Percentiles rank a stretch among this genome's conserved stretches.
phyloP scores from a whole-genome alignment of 2,113 vertebrate species.

The Megatriorchis doriae region DNA sequence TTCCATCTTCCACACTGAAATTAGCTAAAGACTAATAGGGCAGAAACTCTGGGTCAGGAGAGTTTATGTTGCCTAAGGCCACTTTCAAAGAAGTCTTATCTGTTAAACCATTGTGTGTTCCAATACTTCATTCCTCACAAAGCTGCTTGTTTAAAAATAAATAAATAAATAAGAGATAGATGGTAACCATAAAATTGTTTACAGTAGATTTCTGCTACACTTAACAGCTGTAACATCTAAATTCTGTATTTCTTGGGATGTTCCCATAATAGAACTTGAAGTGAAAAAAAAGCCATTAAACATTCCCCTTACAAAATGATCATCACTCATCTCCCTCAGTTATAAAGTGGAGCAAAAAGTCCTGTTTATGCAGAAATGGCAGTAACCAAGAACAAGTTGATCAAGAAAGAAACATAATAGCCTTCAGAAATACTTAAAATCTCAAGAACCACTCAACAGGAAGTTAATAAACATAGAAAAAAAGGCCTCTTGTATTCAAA shows the following conservation, averaged over 20 bases:
- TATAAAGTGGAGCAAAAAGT: neutral
- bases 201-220: neutral
- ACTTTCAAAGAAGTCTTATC: conserved; percentile 42
- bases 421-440: neutral
- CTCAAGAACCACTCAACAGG: neutral
- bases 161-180: neutral
- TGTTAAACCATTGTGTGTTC: neutral
- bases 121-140: neutral
- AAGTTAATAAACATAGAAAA: neutral
- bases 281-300: neutral
- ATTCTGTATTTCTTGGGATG: neutral
- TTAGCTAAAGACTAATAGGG: neutral
- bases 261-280: neutral
- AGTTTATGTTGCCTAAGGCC: conserved; percentile 35
- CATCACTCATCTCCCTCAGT: neutral
- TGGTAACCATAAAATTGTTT: neutral
- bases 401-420: neutral
- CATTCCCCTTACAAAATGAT: neutral
- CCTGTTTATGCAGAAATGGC: neutral
- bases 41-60: conserved; percentile 32
- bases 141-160: neutral
- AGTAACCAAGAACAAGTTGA: neutral
- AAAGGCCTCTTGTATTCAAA: neutral
- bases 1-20: conserved; percentile 22
- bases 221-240: neutral